Evolutionary conservation across 2,113 vertebrate genomes (phyloP), one percentile per base, ranked within the genome.

Genomic region (Crotophaga sulcirostris): DNA sequence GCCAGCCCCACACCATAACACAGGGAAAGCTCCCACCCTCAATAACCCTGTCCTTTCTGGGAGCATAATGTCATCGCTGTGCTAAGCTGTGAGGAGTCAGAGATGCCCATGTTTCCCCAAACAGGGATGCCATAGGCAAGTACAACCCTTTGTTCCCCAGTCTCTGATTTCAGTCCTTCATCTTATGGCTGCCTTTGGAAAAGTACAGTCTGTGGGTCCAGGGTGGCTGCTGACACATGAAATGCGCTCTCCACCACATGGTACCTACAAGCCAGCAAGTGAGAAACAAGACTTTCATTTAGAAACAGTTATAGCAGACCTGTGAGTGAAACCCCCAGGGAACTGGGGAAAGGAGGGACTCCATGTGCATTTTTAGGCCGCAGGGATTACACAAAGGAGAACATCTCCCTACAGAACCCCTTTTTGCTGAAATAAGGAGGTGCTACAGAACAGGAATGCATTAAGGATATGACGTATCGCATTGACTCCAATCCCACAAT

Each of bases 321-420:
- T 54, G 29, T 33, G n/a, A n/a, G 23, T 42, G 26, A 76, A 28
- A 10, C 2, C 2, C 2, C 10, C 3, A 58, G 26, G 24, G 36
- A 73, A 73, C 3, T 1, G 0, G 31, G 16, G 16, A 25, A 58
- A 58, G 23, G 28, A 91, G 47, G 7, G 11, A 49, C 1, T 3
- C 2, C 1, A 3, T 59, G 31, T 13, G 34, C 34, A 64, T 64
- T 82, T 54, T 36, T 34, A 59, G 24, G 16, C 28, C 20, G 7
- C 1, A 0, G 11, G 7, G 54, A 38, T 9, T 1, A 3, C 0
- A 0, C 0, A 0, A 52, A 80, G 17, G 8, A 75, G 40, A 63
- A 14, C 33, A 45, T 38, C 9, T 64, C 23, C 17, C 7, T 36
- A 3, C 0, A 3, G n/a, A 60, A 76, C 42, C 23, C 5, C 6